Conservation (phyloP, 2,113 vertebrate species). For the Esox niger region DNA sequence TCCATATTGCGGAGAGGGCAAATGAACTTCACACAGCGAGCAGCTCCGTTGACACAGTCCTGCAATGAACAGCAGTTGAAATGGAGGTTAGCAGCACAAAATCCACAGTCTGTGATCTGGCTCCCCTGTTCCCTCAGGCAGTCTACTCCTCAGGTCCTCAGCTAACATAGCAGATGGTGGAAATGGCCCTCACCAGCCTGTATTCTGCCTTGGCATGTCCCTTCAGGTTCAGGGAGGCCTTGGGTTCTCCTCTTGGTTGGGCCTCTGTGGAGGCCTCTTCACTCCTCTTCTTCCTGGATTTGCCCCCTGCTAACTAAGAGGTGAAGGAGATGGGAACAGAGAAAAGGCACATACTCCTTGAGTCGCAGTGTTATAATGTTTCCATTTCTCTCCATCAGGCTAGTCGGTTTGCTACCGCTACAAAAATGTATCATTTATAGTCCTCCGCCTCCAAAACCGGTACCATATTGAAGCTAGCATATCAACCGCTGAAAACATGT, state of each 20-base stretch:
- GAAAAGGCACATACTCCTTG: neutral
- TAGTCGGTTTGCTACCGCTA: too few relatives aligned
- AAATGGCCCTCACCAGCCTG: constrained; percentile 66
- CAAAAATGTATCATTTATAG: too few relatives aligned
- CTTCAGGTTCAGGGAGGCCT: constrained; percentile 56
- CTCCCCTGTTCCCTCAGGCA: too few relatives aligned
- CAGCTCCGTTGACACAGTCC: constrained; percentile 68
- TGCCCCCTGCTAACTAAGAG: constrained; percentile 52
- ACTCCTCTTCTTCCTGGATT: constrained; percentile 51
- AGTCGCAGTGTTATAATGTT: constrained; percentile 1
- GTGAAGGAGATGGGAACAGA: neutral
- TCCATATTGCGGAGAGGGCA: constrained; percentile 75
- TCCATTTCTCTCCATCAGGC: too few relatives aligned
- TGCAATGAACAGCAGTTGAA: neutral
- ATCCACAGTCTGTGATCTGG: neutral
- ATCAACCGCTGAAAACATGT: neutral
- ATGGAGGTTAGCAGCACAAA: constrained; percentile 2
- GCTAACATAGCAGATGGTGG: neutral
- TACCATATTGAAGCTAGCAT: neutral
- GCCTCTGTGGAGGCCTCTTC: constrained; percentile 31
- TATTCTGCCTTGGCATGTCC: constrained; percentile 60
- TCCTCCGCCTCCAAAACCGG: too few relatives aligned
- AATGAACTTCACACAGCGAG: constrained; percentile 76
- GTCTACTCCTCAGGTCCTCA: neutral
- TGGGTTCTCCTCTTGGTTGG: neutral